Evolutionary conservation across 2,888 invertebrate species (phyloP).

Genomic region (Noctua janthe): DNA sequence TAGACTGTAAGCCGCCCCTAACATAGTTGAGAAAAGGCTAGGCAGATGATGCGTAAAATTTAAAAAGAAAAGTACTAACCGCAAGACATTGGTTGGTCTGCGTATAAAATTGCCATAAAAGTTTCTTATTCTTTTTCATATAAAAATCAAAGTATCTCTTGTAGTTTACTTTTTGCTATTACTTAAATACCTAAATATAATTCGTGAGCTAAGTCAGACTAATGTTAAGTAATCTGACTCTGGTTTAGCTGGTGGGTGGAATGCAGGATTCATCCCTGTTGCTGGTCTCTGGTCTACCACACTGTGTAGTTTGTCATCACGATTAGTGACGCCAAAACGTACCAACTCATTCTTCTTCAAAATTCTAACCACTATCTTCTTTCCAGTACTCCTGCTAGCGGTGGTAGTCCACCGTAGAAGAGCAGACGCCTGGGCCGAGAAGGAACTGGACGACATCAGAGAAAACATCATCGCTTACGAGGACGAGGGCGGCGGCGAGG

Average conservation of each 20-base stretch:
- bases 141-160: no score
- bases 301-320: neutral
- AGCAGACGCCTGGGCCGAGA: conserved; percentile 96
- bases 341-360: neutral
- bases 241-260: neutral
- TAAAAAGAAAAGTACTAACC: neutral
- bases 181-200: no score
- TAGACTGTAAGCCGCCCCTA: no score
- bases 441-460: conserved; percentile 98
- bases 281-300: neutral
- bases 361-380: conserved; percentile 19
- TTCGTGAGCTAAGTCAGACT: neutral
- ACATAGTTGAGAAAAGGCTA: no score
- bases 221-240: neutral
- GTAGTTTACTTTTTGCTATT: no score
- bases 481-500: conserved; percentile 99
- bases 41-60: no score
- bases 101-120: no score
- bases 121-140: no score
- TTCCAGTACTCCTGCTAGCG: conserved; percentile 94
- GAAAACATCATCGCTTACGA: conserved; percentile 99
- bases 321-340: neutral
- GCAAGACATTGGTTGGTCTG: neutral
- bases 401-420: conserved; percentile 97
- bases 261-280: neutral